A percentile compares a stretch with the other conserved stretches of the same genome.
phyloP scores from a whole-genome alignment of 2,888 invertebrate genomes.

The Hesperia comma region DNA sequence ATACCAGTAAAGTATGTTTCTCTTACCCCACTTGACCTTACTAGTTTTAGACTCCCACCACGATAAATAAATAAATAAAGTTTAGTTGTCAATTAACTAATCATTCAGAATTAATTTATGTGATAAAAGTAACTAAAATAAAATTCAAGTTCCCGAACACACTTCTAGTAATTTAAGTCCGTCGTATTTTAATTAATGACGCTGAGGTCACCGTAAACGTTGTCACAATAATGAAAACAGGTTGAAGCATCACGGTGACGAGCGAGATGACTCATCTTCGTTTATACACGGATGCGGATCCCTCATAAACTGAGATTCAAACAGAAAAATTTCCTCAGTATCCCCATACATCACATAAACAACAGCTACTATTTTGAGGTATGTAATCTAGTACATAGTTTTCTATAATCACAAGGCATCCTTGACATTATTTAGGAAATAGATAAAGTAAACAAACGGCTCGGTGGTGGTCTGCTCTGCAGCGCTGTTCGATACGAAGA shows the following conservation, averaged over 20 bases:
- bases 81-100: not conserved
- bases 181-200: slow-evolving; percentile 24
- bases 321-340: slow-evolving; percentile 7
- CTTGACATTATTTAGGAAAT: slow-evolving; percentile 18
- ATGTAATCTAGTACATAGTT: not conserved
- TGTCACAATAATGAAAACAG: slow-evolving; percentile 33
- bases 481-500: not conserved
- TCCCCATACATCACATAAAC: slow-evolving; percentile 21
- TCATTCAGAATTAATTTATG: not conserved
- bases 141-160: slow-evolving; percentile 1
- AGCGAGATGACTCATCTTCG: slow-evolving; percentile 43
- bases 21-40: too few relatives aligned
- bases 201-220: slow-evolving; percentile 28
- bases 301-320: slow-evolving; percentile 10
- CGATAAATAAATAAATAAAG: not conserved
- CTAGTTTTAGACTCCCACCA: not conserved
- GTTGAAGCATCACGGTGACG: slow-evolving; percentile 37
- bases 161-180: not conserved
- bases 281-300: slow-evolving; percentile 30
- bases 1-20: too few relatives aligned
- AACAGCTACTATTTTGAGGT: slow-evolving; percentile 16
- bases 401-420: slow-evolving; percentile 8
- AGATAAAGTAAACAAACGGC: slow-evolving; percentile 8
- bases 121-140: not conserved
- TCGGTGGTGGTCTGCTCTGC: too few relatives aligned